These are phyloP conservation scores for Ornithoptera alexandrae DNA, from an alignment of 2,888 invertebrate species.

Conservation along the genomic window DNA sequence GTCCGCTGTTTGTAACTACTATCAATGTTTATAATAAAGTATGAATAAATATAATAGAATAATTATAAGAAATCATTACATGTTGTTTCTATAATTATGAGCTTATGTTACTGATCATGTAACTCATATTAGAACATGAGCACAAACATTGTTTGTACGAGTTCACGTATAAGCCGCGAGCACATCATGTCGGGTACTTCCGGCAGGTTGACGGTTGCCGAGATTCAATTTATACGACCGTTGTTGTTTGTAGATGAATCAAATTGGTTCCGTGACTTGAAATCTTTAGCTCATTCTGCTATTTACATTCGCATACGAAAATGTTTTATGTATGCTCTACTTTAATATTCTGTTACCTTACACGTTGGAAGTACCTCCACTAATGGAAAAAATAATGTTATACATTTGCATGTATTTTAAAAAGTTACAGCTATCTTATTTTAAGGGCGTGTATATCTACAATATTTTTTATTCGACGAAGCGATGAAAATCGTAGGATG, in stretches of 20 bases:
- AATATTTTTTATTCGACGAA: too few species aligned
- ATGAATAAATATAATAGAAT: too few species aligned
- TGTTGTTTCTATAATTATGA: not conserved
- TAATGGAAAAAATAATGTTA: not conserved
- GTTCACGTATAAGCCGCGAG: not conserved
- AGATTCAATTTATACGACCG: conserved; percentile 43
- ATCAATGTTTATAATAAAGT: too few species aligned
- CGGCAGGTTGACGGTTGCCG: conserved; percentile 31
- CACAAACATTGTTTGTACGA: not conserved
- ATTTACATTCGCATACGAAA: not conserved
- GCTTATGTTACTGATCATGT: not conserved
- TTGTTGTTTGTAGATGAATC: conserved; percentile 38
- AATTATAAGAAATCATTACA: not conserved
- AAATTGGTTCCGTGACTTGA: conserved; percentile 43
- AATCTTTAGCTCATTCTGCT: conserved; percentile 26
- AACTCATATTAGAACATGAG: not conserved
- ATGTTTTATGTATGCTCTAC: not conserved
- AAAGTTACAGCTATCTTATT: not conserved
- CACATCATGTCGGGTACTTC: not conserved
- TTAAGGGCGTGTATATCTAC: too few species aligned
- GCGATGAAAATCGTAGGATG: too few species aligned
- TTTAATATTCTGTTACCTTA: not conserved
- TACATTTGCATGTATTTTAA: not conserved
- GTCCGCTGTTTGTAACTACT: too few species aligned
- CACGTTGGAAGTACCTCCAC: not conserved